phyloP scores from a whole-genome alignment of 2,888 invertebrate species.

The Torymus auratus region DNA sequence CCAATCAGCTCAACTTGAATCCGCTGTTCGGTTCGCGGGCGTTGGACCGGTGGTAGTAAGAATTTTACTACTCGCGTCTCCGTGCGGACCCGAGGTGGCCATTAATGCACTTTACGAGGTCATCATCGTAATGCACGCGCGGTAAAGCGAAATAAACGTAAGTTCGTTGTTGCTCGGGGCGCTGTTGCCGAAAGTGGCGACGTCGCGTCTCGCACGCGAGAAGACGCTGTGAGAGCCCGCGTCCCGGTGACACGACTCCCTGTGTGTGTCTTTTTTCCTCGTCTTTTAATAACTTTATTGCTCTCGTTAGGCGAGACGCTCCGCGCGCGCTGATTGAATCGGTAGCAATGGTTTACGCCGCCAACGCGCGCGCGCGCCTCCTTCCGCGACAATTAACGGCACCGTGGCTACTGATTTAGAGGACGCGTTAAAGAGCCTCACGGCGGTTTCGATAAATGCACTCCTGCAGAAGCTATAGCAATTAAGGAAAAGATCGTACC shows the following conservation, averaged over 20 bases:
- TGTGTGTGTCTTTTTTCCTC: no score
- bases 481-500: slow-evolving; percentile 77
- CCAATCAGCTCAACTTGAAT: no score
- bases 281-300: slow-evolving; percentile 36
- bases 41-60: no score
- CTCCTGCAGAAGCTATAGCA: neutral
- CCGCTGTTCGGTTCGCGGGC: no score
- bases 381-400: neutral
- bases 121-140: no score
- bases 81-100: no score
- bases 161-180: neutral
- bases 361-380: neutral
- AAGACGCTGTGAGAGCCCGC: no score
- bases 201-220: slow-evolving; percentile 2
- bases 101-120: no score
- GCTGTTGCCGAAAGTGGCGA: neutral
- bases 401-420: slow-evolving; percentile 11
- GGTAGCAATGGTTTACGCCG: neutral
- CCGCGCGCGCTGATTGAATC: neutral
- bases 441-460: neutral
- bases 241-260: no score
- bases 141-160: neutral
- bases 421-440: neutral
- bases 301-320: slow-evolving; percentile 13
- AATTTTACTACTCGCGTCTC: no score